phyloP scores from a whole-genome alignment of 2,113 vertebrate species.

The Corynorhinus townsendii region DNA sequence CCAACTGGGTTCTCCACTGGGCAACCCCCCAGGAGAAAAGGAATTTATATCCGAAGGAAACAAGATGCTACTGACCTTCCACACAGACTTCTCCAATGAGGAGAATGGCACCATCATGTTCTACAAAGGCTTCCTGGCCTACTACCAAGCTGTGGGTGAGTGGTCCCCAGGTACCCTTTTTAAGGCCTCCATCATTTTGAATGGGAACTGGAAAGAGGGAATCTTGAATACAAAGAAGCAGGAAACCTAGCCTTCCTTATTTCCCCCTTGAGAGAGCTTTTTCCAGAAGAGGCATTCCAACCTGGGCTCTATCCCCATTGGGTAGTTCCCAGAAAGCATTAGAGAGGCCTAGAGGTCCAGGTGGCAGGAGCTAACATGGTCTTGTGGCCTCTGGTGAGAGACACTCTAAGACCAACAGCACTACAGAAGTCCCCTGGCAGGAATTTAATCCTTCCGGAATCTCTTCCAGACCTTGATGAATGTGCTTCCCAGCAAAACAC shows the following conservation, averaged over 20 bases:
- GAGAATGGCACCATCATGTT: conserved; percentile 80
- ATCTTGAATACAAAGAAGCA: neutral
- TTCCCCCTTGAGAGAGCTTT: neutral
- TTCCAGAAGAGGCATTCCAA: neutral
- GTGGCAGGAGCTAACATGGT: neutral
- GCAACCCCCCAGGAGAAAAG: conserved; percentile 81
- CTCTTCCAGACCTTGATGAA: conserved; percentile 79
- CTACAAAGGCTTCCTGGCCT: conserved; percentile 88
- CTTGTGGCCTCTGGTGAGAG: neutral
- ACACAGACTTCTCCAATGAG: conserved; percentile 87
- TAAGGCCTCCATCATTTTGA: neutral
- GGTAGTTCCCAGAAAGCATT: neutral
- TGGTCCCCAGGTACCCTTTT: neutral
- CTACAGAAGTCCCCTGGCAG: neutral
- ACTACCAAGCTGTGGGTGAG: conserved; percentile 91
- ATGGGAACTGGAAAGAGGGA: neutral
- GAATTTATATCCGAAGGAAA: conserved; percentile 86
- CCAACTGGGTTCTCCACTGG: conserved; percentile 78
- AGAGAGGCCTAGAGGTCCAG: neutral
- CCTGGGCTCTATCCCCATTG: neutral
- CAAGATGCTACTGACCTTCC: conserved; percentile 86
- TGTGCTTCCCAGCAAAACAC: conserved; percentile 65
- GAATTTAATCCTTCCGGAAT: neutral
- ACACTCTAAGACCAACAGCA: neutral
- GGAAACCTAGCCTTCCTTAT: neutral